Percentiles rank a stretch among this genome's conserved stretches.
Evolutionary conservation across 2,797 vertebrate genomes (phyloP).

Genomic region (Sebastes umbrosus): DNA sequence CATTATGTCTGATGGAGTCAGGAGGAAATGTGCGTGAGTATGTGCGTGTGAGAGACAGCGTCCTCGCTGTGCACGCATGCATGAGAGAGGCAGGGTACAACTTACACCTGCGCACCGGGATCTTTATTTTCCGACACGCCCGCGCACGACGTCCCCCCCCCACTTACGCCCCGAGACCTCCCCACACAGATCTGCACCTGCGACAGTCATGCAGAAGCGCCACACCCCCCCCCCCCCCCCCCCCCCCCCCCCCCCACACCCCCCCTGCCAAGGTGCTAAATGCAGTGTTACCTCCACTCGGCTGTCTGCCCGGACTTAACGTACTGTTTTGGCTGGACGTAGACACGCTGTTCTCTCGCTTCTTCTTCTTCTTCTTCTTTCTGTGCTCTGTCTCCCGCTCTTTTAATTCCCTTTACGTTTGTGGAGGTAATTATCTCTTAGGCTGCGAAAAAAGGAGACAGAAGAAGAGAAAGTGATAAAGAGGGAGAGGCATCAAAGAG

Average conservation of each 20-base stretch:
- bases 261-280: constrained; percentile 26
- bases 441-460: background rate
- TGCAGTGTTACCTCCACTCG: constrained; percentile 23
- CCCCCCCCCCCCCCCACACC: background rate
- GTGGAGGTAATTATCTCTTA: constrained; percentile 20
- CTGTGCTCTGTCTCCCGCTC: constrained; percentile 18
- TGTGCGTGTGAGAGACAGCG: background rate
- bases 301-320: constrained; percentile 25
- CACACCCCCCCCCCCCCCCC: background rate
- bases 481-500: background rate
- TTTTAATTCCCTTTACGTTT: constrained; percentile 8
- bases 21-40: background rate
- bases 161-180: background rate
- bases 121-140: background rate
- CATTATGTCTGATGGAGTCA: constrained; percentile 4
- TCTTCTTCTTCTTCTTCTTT: background rate
- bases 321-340: constrained; percentile 14
- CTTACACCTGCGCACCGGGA: constrained; percentile 20
- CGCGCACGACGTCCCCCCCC: too few species aligned
- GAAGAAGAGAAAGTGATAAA: background rate
- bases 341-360: constrained; percentile 3
- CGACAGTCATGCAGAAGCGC: constrained; percentile 19
- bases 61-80: background rate
- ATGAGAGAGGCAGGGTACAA: background rate
- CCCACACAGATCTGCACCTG: constrained; percentile 25